Percentiles rank a stretch among this genome's conserved stretches.
Conservation (phyloP, 2,797 vertebrate species). For the Lophotriccus pileatus region DNA sequence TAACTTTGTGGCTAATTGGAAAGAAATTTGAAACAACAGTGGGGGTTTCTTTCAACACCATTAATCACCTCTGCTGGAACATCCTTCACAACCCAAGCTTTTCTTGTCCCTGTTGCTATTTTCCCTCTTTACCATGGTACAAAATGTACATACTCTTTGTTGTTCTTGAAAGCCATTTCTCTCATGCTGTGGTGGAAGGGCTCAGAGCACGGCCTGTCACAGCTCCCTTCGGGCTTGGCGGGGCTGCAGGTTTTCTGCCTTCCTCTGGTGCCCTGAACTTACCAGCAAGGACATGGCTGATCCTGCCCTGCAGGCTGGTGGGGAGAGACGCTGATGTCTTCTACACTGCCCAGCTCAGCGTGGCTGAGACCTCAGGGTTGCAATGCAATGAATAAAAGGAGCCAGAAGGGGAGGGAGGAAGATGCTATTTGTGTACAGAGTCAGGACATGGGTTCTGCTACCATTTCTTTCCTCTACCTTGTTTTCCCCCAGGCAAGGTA, state of each 20-base stretch:
- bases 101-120: neutral
- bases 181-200: neutral
- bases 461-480: neutral
- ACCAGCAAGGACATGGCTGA: neutral
- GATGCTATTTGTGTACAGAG: neutral
- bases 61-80: constrained; percentile 54
- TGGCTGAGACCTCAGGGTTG: neutral
- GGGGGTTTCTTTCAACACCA: constrained; percentile 28
- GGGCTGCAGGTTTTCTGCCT: neutral
- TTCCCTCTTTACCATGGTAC: neutral
- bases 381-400: neutral
- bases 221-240: neutral
- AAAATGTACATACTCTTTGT: neutral
- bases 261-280: neutral
- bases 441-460: neutral
- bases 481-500: neutral
- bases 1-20: neutral
- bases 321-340: neutral
- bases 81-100: neutral
- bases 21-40: constrained; percentile 12
- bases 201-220: neutral
- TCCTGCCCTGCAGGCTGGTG: accelerated
- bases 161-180: neutral
- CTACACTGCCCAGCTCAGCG: neutral
- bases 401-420: neutral